Percentiles rank a stretch among this genome's conserved stretches.
Conservation (phyloP, 2,888 invertebrate genomes). For the Tachina fera region DNA sequence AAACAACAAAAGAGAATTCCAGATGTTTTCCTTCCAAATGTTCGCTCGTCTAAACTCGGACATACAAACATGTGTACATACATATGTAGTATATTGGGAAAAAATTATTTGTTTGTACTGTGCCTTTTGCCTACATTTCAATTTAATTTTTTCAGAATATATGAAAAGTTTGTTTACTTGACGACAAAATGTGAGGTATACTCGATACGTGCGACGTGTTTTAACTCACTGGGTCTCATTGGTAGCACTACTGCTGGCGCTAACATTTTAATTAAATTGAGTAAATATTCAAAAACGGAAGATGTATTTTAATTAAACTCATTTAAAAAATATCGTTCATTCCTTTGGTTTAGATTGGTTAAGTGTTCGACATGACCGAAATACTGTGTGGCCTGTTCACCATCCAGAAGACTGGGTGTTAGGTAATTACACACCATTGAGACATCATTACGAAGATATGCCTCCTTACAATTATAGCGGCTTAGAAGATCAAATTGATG, state of each 20-base stretch:
- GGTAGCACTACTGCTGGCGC: constrained; percentile 93
- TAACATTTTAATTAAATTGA: constrained; percentile 88
- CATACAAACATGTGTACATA: too few species aligned
- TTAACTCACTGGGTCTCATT: constrained; percentile 91
- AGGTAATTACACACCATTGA: constrained; percentile 82
- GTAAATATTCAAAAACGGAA: constrained; percentile 81
- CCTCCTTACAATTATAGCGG: constrained; percentile 82
- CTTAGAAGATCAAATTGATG: constrained; percentile 82
- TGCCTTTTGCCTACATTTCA: background rate
- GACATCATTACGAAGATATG: constrained; percentile 82
- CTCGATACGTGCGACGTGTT: constrained; percentile 94
- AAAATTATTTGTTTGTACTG: background rate
- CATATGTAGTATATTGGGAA: background rate
- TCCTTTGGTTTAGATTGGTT: constrained; percentile 85
- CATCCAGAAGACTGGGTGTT: constrained; percentile 86
- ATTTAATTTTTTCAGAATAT: constrained; percentile 75
- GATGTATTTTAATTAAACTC: background rate
- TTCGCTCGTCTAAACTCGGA: too few species aligned
- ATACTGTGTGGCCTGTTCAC: constrained; percentile 90
- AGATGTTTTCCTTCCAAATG: too few species aligned
- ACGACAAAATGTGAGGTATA: constrained; percentile 93
- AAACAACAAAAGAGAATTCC: too few species aligned
- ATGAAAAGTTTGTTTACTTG: constrained; percentile 85
- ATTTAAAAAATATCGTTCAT: background rate
- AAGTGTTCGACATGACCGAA: constrained; percentile 89